These are phyloP conservation scores for Bufotes viridis DNA, from an alignment of 2,797 vertebrate species.

Conservation along the genomic window DNA sequence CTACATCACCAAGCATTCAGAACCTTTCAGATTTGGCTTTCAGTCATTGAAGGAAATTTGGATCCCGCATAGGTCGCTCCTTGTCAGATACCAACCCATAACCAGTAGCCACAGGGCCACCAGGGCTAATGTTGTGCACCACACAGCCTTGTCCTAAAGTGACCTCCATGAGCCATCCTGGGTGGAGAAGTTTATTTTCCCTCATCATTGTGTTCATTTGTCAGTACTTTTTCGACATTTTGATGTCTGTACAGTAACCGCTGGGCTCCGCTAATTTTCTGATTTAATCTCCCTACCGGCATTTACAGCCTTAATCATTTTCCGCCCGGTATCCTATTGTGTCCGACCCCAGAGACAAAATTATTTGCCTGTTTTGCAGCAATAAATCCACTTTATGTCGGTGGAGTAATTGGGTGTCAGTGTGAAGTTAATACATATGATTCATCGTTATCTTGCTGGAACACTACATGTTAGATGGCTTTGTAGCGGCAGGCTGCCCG, in stretches of 20 bases:
- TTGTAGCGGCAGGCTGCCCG: background rate
- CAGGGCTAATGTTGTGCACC: background rate
- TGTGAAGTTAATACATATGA: slow-evolving; percentile 12
- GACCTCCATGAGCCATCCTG: background rate
- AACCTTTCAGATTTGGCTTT: no score
- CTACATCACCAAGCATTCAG: no score
- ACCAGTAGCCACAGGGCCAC: background rate
- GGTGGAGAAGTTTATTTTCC: background rate
- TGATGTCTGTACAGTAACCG: background rate
- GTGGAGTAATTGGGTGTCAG: background rate
- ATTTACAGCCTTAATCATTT: background rate
- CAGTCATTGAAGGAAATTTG: no score
- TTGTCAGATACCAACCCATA: background rate
- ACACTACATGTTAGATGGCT: background rate
- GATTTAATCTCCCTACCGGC: background rate
- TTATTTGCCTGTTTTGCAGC: slow-evolving; percentile 16
- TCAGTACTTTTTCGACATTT: background rate
- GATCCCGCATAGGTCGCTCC: background rate
- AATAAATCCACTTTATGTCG: slow-evolving; percentile 29
- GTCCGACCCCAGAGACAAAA: background rate
- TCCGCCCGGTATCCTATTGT: background rate
- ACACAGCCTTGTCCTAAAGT: background rate
- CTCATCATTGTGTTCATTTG: background rate
- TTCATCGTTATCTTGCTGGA: slow-evolving; percentile 50
- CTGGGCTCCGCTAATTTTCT: background rate